phyloP scores from a whole-genome alignment of 2,113 vertebrate genomes.

The Circaetus cinerascens region DNA sequence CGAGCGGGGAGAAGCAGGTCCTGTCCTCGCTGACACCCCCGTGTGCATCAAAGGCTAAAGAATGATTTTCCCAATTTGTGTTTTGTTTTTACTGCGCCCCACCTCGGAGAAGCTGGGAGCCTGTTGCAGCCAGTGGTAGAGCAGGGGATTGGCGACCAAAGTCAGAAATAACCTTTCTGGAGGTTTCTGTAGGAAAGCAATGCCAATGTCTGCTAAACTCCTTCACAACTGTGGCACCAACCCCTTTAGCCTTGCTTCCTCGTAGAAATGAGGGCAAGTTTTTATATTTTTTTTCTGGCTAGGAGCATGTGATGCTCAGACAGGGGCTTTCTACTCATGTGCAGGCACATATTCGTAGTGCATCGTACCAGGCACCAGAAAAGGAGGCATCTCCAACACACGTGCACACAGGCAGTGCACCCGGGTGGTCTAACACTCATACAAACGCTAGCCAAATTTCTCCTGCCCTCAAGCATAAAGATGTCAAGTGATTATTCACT shows the following conservation, averaged over 20 bases:
- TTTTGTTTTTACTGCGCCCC: not conserved
- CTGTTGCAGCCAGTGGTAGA: not conserved
- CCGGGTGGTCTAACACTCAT: not conserved
- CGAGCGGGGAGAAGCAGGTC: not conserved
- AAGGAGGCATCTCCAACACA: not conserved
- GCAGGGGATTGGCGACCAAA: not conserved
- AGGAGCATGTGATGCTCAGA: accelerated
- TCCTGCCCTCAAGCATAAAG: not conserved
- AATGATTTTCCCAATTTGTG: accelerated
- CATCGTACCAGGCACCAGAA: not conserved
- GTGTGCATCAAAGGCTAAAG: accelerated
- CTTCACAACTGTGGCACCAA: not conserved
- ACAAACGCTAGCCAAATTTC: not conserved
- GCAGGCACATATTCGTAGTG: accelerated
- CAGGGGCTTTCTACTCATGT: not conserved
- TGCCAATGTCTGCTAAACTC: accelerated
- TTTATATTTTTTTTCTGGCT: not conserved
- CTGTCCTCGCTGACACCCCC: not conserved
- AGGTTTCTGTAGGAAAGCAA: not conserved
- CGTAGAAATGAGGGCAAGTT: not conserved
- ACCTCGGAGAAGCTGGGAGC: not conserved
- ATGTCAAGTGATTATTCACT: not conserved
- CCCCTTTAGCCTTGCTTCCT: not conserved
- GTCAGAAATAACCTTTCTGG: not conserved
- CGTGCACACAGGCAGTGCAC: not conserved